These are phyloP conservation scores for Timandra comae DNA, from an alignment of 2,888 invertebrate genomes.

Conservation along the genomic window DNA sequence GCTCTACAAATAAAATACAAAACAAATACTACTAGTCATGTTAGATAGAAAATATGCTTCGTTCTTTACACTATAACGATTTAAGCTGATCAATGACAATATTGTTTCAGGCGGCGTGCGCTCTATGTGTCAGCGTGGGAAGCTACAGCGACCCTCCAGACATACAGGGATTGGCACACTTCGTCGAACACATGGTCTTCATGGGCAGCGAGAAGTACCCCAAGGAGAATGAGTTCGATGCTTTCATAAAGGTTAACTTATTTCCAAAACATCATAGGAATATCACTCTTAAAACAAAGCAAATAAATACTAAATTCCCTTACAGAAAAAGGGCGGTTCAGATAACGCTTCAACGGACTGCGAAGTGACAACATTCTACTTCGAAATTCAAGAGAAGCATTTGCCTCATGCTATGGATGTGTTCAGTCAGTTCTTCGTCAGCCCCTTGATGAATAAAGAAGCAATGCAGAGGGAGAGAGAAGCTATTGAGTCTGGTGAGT, in stretches of 20 bases:
- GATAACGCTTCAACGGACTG: slow-evolving; percentile 92
- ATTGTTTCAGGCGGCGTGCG: slow-evolving; percentile 81
- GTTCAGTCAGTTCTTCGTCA: slow-evolving; percentile 92
- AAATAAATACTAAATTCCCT: no score
- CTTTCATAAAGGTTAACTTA: slow-evolving; percentile 79
- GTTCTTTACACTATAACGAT: no score
- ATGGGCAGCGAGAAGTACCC: slow-evolving; percentile 95
- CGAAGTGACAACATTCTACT: slow-evolving; percentile 92
- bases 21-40: no score
- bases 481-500: slow-evolving; percentile 88
- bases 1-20: no score
- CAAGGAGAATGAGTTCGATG: slow-evolving; percentile 89
- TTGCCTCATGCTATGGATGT: slow-evolving; percentile 86
- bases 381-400: slow-evolving; percentile 89
- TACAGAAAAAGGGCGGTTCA: slow-evolving; percentile 86
- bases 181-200: slow-evolving; percentile 94
- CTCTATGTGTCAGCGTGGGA: slow-evolving; percentile 85
- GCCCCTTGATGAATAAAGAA: slow-evolving; percentile 89
- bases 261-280: no score
- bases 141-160: slow-evolving; percentile 86
- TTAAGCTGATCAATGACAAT: no score
- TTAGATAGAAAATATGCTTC: no score
- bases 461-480: slow-evolving; percentile 91
- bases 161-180: slow-evolving; percentile 89
- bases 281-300: no score